These are phyloP conservation scores for Himalopsyche anomala DNA, from an alignment of 2,888 invertebrate species.

Conservation along the genomic window DNA sequence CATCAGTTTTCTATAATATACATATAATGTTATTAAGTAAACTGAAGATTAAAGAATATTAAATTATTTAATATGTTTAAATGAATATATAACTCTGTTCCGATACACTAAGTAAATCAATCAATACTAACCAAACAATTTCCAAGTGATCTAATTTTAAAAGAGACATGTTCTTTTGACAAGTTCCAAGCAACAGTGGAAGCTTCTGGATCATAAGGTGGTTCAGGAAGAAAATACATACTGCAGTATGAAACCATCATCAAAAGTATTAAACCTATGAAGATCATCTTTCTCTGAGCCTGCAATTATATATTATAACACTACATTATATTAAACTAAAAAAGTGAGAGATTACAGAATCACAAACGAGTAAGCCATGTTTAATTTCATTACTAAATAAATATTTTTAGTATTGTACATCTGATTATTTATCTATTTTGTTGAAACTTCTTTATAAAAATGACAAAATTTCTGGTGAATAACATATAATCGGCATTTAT, in stretches of 20 bases:
- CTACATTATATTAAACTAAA: slow-evolving; percentile 46
- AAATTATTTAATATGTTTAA: too few relatives aligned
- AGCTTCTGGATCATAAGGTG: slow-evolving; percentile 61
- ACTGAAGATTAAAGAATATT: too few relatives aligned
- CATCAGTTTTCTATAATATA: too few relatives aligned
- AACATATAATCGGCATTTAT: too few relatives aligned
- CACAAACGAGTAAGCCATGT: too few relatives aligned
- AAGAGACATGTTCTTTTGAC: not conserved
- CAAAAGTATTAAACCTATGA: slow-evolving; percentile 79
- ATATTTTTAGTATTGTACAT: too few relatives aligned
- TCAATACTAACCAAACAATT: not conserved
- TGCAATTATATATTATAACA: slow-evolving; percentile 68
- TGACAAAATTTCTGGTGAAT: too few relatives aligned
- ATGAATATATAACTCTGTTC: not conserved
- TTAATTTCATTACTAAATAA: too few relatives aligned
- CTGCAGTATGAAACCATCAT: slow-evolving; percentile 84
- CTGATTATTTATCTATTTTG: too few relatives aligned
- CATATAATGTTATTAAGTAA: too few relatives aligned
- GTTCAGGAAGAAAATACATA: slow-evolving; percentile 81
- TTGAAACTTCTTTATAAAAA: too few relatives aligned
- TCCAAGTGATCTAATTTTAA: not conserved
- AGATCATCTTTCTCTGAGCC: slow-evolving; percentile 82
- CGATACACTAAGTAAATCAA: not conserved
- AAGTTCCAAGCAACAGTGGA: not conserved
- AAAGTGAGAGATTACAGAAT: not conserved